Percentiles rank a stretch among this genome's conserved stretches.
Conservation (phyloP, 2,797 vertebrate genomes). For the Paramormyrops hopkinsi region DNA sequence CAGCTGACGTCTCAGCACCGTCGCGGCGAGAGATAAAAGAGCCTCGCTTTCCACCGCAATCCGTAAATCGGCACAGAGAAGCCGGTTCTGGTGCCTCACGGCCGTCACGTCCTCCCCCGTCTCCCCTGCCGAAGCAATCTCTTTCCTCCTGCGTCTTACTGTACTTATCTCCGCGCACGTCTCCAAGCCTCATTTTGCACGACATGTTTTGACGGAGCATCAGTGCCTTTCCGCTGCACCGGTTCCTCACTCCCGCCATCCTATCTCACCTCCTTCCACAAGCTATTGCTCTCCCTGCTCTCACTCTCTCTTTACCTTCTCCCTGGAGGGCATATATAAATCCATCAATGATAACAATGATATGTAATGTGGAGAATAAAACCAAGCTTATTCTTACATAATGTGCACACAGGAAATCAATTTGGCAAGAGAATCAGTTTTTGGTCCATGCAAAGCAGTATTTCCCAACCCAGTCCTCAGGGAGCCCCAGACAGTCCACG, state of each 20-base stretch:
- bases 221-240: neutral
- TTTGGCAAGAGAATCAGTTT: neutral
- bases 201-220: neutral
- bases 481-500: neutral
- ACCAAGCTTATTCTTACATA: neutral
- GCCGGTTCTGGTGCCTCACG: slow-evolving; percentile 40
- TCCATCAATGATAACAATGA: neutral
- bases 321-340: neutral
- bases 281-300: neutral
- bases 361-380: neutral
- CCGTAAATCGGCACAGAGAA: slow-evolving; percentile 39
- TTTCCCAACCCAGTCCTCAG: neutral
- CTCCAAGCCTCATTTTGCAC: neutral
- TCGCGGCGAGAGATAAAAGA: neutral
- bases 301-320: neutral
- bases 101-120: neutral
- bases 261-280: neutral
- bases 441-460: neutral
- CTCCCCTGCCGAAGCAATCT: neutral
- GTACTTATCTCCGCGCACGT: neutral
- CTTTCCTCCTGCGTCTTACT: neutral
- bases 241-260: neutral
- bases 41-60: slow-evolving; percentile 20
- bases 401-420: neutral
- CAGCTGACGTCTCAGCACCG: slow-evolving; percentile 26